A percentile compares a stretch with the other conserved stretches of the same genome.
Conservation (phyloP, 2,113 vertebrate genomes). For the Actinemys pallida region DNA sequence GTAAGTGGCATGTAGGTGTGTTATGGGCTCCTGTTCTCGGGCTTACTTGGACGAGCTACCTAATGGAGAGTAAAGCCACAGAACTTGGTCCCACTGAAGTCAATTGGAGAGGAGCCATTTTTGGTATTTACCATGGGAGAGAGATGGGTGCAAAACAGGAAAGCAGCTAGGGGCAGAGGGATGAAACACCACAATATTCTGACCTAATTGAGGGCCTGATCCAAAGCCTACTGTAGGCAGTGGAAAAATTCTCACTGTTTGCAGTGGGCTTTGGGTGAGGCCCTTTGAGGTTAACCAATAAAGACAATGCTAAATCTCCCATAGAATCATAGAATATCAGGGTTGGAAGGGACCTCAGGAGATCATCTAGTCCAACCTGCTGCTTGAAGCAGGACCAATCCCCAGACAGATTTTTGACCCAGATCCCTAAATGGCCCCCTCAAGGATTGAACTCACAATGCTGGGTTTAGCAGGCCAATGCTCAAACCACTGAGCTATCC, state of each 20-base stretch:
- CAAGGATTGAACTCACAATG: too few species aligned
- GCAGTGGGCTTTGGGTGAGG: neutral
- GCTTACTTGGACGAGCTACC: fast-evolving
- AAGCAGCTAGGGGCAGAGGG: fast-evolving
- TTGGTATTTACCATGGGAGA: neutral
- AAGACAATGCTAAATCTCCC: neutral
- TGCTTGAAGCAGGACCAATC: too few species aligned
- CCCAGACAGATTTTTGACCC: too few species aligned
- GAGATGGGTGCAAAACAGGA: fast-evolving
- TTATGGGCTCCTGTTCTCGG: fast-evolving
- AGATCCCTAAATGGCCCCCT: too few species aligned
- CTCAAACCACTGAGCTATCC: too few species aligned
- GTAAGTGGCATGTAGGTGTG: neutral
- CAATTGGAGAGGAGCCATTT: neutral
- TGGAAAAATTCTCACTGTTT: neutral
- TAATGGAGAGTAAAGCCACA: neutral
- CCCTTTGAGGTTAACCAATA: neutral
- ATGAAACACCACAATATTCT: neutral
- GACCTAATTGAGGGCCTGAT: constrained; percentile 58
- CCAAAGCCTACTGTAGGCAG: constrained; percentile 36
- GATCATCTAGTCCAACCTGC: too few species aligned
- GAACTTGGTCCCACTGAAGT: neutral
- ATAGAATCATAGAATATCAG: fast-evolving
- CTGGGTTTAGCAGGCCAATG: too few species aligned
- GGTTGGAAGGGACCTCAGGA: too few species aligned